These are phyloP conservation scores for Margaritifera margaritifera DNA, from an alignment of 2,888 invertebrate species.

Conservation along the genomic window DNA sequence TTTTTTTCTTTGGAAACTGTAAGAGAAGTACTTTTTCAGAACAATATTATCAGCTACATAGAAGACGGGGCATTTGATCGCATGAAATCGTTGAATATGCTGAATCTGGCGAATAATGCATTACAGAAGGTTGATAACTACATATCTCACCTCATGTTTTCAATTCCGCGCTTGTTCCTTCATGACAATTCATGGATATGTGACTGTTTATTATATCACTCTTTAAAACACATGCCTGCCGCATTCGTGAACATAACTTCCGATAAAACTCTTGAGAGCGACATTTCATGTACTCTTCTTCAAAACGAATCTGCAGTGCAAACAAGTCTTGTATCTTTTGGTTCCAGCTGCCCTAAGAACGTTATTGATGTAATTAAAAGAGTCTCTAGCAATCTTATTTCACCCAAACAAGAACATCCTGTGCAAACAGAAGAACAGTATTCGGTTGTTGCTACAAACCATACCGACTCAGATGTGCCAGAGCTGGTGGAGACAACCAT, in stretches of 20 bases:
- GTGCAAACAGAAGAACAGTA: neutral
- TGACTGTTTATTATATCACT: conserved; percentile 39
- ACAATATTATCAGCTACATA: conserved; percentile 41
- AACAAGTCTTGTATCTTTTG: neutral
- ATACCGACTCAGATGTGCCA: conserved; percentile 1
- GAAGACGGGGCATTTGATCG: conserved; percentile 36
- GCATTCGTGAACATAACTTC: conserved; percentile 13
- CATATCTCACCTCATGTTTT: conserved; percentile 28
- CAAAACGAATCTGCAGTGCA: neutral
- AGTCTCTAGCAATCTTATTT: too few species aligned
- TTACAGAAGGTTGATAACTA: conserved; percentile 35
- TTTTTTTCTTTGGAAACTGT: conserved; percentile 44
- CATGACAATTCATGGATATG: conserved; percentile 45
- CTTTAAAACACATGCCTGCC: conserved; percentile 17
- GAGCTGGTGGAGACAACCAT: neutral
- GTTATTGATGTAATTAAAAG: too few species aligned
- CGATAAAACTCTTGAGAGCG: neutral
- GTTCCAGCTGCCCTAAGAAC: too few species aligned
- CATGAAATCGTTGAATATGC: conserved; percentile 28
- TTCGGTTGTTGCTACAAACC: neutral
- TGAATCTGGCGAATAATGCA: conserved; percentile 39
- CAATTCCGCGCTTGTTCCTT: conserved; percentile 36
- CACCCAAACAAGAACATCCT: too few species aligned
- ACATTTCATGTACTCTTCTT: neutral
- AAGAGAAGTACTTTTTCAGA: conserved; percentile 34